Percentiles rank a stretch among this genome's conserved stretches.
Evolutionary conservation across 1,140 invertebrate genomes (phyloP).

Genomic region (Pseudomyrmex cubaensis): DNA sequence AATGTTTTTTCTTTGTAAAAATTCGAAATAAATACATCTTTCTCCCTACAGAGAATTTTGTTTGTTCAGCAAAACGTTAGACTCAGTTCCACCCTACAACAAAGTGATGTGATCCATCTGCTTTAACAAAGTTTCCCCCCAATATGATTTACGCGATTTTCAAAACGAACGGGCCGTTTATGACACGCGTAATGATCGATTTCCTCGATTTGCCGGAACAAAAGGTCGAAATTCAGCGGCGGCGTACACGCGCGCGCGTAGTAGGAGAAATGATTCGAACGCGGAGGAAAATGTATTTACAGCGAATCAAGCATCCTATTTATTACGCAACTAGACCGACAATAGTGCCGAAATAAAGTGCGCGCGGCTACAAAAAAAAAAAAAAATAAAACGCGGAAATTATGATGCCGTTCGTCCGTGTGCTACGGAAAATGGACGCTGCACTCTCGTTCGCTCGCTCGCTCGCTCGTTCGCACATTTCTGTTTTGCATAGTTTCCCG

Average conservation of each 20-base stretch:
- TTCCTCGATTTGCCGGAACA: slow-evolving; percentile 38
- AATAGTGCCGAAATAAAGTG: slow-evolving; percentile 49
- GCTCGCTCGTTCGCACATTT: slow-evolving; percentile 20
- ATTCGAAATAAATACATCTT: not conserved
- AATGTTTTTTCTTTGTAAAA: not conserved
- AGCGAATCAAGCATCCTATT: slow-evolving; percentile 54
- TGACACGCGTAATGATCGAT: slow-evolving; percentile 58
- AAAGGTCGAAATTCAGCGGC: slow-evolving; percentile 34
- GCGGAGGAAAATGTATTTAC: slow-evolving; percentile 48
- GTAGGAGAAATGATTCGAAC: slow-evolving; percentile 14
- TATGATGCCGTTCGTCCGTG: slow-evolving; percentile 48
- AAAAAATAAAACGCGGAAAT: slow-evolving; percentile 38
- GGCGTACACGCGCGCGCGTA: too few species aligned
- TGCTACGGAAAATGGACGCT: slow-evolving; percentile 16
- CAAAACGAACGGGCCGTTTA: slow-evolving; percentile 52
- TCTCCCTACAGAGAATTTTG: not conserved
- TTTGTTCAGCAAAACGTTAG: not conserved
- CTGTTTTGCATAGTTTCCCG: slow-evolving; percentile 37
- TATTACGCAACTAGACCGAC: slow-evolving; percentile 41
- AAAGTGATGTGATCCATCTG: slow-evolving; percentile 23
- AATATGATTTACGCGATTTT: slow-evolving; percentile 48
- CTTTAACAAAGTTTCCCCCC: slow-evolving; percentile 35
- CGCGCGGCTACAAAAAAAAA: slow-evolving; percentile 38
- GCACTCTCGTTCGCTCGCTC: slow-evolving; percentile 6
- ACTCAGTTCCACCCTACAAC: not conserved